Conservation (phyloP, 1,140 invertebrate species). For the Penaeus vannamei region DNA sequence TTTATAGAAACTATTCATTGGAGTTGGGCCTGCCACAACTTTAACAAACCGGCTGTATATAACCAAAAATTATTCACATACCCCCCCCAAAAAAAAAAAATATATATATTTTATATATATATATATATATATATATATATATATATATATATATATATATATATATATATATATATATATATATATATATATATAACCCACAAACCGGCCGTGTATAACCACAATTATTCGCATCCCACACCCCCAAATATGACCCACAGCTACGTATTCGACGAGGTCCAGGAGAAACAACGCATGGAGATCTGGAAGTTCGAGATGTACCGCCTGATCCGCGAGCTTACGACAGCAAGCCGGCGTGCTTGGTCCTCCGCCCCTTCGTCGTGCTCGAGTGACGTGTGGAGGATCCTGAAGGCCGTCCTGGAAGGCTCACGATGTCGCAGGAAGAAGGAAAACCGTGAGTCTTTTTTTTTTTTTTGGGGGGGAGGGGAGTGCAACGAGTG, state of each 20-base stretch:
- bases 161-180: no score
- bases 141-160: no score
- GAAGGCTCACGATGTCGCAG: slow-evolving; percentile 58
- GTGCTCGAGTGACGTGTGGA: slow-evolving; percentile 69
- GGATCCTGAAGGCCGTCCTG: slow-evolving; percentile 61
- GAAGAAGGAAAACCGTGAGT: slow-evolving; percentile 66
- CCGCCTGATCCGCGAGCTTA: slow-evolving; percentile 72
- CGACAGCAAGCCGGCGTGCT: slow-evolving; percentile 70
- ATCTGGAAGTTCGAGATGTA: slow-evolving; percentile 74
- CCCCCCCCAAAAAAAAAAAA: no score
- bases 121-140: no score
- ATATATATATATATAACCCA: no score
- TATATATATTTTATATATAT: no score
- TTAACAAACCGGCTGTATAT: no score
- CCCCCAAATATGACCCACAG: slow-evolving; percentile 66
- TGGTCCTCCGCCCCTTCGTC: slow-evolving; percentile 73
- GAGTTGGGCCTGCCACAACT: no score
- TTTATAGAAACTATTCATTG: no score
- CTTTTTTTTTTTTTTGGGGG: neutral
- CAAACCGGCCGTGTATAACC: no score
- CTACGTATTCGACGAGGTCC: slow-evolving; percentile 73
- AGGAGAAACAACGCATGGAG: slow-evolving; percentile 72
- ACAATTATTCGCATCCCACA: no score
- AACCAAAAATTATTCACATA: no score
- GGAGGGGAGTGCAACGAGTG: neutral